Percentiles rank a stretch among this genome's conserved stretches.
Conservation (phyloP, 2,797 vertebrate genomes). For the Borostomias antarcticus region DNA sequence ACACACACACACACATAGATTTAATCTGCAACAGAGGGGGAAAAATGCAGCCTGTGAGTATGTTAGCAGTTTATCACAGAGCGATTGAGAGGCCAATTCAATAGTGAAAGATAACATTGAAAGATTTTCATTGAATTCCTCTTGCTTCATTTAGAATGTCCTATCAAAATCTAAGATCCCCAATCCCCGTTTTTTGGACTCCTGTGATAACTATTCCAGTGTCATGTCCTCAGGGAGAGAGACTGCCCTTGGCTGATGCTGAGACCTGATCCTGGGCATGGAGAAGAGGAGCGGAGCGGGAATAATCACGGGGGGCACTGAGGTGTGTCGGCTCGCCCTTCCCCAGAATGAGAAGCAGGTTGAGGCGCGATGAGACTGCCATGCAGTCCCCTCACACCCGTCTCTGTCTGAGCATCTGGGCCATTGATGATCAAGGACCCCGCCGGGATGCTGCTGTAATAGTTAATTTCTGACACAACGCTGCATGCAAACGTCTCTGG, state of each 20-base stretch:
- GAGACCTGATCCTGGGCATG: conserved; percentile 58
- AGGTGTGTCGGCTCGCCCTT: conserved; percentile 71
- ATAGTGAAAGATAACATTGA: conserved; percentile 57
- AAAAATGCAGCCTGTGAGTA: conserved; percentile 36
- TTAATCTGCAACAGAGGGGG: conserved; percentile 45
- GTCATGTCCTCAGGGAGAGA: conserved; percentile 65
- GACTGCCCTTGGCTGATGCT: conserved; percentile 51
- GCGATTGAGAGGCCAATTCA: conserved; percentile 59
- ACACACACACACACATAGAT: conserved; percentile 10
- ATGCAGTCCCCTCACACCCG: conserved; percentile 52
- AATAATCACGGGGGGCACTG: conserved; percentile 77
- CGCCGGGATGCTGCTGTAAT: conserved; percentile 47
- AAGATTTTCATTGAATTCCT: conserved; percentile 57
- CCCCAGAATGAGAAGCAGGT: conserved; percentile 67
- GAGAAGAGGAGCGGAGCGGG: conserved; percentile 69
- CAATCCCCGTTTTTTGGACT: conserved; percentile 49
- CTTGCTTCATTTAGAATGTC: conserved; percentile 63
- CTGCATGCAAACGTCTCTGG: conserved; percentile 26
- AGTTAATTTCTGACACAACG: conserved; percentile 45
- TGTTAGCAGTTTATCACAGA: conserved; percentile 56
- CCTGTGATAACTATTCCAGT: conserved; percentile 52
- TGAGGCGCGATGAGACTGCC: conserved; percentile 65
- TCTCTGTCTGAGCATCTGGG: conserved; percentile 63
- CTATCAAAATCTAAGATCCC: conserved; percentile 59
- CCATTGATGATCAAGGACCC: conserved; percentile 60